These are phyloP conservation scores for Troides aeacus DNA, from an alignment of 2,888 invertebrate genomes.

Conservation along the genomic window DNA sequence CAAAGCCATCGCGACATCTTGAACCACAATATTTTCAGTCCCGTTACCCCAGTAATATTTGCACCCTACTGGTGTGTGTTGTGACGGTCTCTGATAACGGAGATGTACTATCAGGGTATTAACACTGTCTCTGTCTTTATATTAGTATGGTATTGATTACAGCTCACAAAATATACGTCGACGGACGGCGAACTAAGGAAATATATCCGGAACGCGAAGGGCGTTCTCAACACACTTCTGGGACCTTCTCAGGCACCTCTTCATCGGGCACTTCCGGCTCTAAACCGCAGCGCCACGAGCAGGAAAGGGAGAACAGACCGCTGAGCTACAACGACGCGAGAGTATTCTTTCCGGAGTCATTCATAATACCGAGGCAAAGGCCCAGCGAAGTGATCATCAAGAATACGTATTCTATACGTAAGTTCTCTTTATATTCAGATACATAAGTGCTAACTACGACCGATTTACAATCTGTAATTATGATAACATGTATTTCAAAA, in stretches of 20 bases:
- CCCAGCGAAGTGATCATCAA: constrained; percentile 63
- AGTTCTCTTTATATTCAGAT: constrained; percentile 38
- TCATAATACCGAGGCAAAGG: constrained; percentile 70
- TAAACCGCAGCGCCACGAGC: constrained; percentile 60
- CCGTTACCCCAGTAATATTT: no score
- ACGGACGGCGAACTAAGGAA: constrained; percentile 61
- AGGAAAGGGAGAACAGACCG: constrained; percentile 58
- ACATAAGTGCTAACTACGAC: not conserved
- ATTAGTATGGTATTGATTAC: not conserved
- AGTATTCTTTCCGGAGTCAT: constrained; percentile 76
- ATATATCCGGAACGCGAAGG: constrained; percentile 57
- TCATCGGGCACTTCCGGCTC: constrained; percentile 76
- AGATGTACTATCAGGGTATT: not conserved
- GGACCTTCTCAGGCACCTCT: constrained; percentile 70
- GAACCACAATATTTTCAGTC: no score
- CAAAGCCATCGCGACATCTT: no score
- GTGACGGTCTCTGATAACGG: no score
- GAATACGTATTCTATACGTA: constrained; percentile 66
- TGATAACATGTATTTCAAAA: no score
- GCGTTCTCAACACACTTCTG: constrained; percentile 65
- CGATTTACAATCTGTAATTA: no score
- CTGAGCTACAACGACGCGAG: constrained; percentile 70
- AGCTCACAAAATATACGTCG: constrained; percentile 71
- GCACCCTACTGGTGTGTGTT: no score
- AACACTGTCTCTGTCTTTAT: not conserved